Base-by-base conservation (phyloP, 1,140 invertebrate species). In the Lysiphlebus fabarum region DNA sequence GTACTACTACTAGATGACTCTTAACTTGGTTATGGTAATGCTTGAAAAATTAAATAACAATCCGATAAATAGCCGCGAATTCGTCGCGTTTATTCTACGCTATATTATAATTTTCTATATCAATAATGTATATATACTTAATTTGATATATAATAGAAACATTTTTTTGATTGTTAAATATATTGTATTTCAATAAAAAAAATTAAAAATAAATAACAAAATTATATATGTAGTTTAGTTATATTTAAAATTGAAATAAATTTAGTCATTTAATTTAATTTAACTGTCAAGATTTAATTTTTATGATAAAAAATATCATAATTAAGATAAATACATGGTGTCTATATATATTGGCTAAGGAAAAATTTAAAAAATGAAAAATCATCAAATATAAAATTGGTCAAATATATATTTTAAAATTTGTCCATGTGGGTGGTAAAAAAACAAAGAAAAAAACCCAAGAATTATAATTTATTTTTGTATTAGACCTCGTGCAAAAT, bases 341-440 rank as follows among this genome's bases (percentile, higher is more conserved):
- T 26, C 17, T 26, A 26, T 57, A 59, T n/a, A n/a, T n/a, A 53
- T 56, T 42, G 47, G 12, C 36, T 42, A 58, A 42, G 57, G 53
- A 47, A 61, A 55, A n/a, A 33, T 26, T 62, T 62, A 65, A 58
- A 49, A 50, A 65, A 56, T 50, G 58, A 56, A 57, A 55, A 55
- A 59, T 47, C 8, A 49, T 34, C 45, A 58, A 49, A 63, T 48
- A 61, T 61, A 59, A 65, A 65, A 65, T 65, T 63, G 58, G 50
- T 53, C 14, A 17, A 53, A 42, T 41, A 43, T 55, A 33, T 34
- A 45, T 38, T 60, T 54, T 57, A 34, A 33, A 37, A 56, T 42
- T 45, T 44, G 37, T 38, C 48, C 61, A 60, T 40, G 43, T 61
- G 62, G 56, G 53, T 58, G 56, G 53, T 42, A 59, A 61, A 59